A percentile compares a stretch with the other conserved stretches of the same genome.
These are phyloP conservation scores for Serinus canaria DNA, from an alignment of 2,113 vertebrate species.

Conservation along the genomic window DNA sequence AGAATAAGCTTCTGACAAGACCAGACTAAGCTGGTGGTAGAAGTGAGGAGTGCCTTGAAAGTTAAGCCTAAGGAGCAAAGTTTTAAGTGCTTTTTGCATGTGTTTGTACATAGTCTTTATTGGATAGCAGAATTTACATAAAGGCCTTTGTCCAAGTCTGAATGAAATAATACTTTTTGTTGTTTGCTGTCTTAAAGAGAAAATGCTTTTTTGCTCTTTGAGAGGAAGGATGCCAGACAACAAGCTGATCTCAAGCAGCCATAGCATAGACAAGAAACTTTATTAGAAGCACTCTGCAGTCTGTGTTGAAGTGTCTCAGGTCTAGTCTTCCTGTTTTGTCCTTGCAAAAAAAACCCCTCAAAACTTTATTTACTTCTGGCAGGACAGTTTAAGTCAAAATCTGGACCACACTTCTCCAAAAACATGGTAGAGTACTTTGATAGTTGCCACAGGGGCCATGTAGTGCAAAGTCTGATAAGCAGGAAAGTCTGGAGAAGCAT, in stretches of 20 bases:
- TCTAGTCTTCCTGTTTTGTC: not conserved
- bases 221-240: not conserved
- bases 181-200: not conserved
- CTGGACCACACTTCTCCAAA: not conserved
- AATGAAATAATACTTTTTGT: not conserved
- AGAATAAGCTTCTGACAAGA: conserved; percentile 3
- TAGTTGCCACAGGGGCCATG: not conserved
- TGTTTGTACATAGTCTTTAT: not conserved
- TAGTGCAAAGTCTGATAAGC: not conserved
- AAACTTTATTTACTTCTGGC: not conserved
- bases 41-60: not conserved
- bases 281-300: not conserved
- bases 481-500: not conserved
- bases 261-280: not conserved
- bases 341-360: not conserved
- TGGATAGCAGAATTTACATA: not conserved
- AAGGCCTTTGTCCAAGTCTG: not conserved
- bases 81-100: not conserved
- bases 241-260: not conserved
- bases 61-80: not conserved
- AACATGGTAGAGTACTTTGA: not conserved
- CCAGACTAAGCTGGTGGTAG: not conserved
- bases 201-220: not conserved
- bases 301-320: not conserved
- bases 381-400: not conserved